Conservation (phyloP, 2,797 vertebrate genomes). For the Harpagifer antarcticus region DNA sequence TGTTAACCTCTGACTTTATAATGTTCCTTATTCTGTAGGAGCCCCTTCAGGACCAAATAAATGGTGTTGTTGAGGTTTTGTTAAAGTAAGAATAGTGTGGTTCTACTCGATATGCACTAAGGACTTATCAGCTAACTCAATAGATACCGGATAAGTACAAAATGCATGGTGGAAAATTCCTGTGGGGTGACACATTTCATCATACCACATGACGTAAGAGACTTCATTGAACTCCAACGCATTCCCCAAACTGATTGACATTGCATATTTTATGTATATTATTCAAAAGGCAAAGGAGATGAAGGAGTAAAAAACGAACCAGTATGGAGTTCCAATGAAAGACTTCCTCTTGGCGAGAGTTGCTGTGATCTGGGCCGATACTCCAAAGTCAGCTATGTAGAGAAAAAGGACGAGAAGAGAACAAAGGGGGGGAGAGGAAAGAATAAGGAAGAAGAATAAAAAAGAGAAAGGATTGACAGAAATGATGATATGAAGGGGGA, state of each 20-base stretch:
- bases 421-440: not conserved
- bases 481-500: not conserved
- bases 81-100: not conserved
- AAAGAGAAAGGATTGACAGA: not conserved
- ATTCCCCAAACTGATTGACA: no score
- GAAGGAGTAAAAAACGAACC: constrained; percentile 83
- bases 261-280: no score
- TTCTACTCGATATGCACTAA: not conserved
- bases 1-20: no score
- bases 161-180: not conserved
- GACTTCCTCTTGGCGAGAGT: constrained; percentile 99
- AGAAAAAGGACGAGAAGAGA: not conserved
- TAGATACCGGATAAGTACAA: not conserved
- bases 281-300: no score
- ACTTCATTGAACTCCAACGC: not conserved
- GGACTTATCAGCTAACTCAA: no score
- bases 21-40: no score
- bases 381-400: constrained; percentile 94
- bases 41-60: no score
- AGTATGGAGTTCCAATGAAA: constrained; percentile 99
- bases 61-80: not conserved
- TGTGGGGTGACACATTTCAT: not conserved
- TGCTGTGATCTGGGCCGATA: constrained; percentile 98
- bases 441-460: not conserved
- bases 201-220: not conserved